phyloP scores from a whole-genome alignment of 2,113 vertebrate genomes.

The Syngnathus typhle region DNA sequence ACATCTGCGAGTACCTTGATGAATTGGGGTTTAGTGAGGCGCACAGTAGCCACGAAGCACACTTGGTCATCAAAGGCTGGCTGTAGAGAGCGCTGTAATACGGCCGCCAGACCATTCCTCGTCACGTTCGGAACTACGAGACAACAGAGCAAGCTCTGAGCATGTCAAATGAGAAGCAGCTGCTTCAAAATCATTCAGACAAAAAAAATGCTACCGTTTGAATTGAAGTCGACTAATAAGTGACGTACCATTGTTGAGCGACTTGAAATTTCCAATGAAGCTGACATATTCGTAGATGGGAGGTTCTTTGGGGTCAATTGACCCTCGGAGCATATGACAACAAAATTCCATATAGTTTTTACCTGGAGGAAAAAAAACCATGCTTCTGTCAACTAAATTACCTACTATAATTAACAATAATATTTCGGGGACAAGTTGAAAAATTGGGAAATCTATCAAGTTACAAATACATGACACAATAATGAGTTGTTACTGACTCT shows the following conservation, averaged over 20 bases:
- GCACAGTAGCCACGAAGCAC: conserved; percentile 96
- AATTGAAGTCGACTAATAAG: not conserved
- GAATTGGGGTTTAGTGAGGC: conserved; percentile 95
- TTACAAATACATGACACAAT: conserved; percentile 1
- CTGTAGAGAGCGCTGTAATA: conserved; percentile 85
- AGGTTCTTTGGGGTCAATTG: conserved; percentile 91
- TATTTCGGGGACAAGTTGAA: not conserved
- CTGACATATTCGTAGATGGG: conserved; percentile 96
- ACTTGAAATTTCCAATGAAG: conserved; percentile 98
- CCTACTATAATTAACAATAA: not conserved
- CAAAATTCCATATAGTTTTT: conserved; percentile 98
- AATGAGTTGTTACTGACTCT: conserved; percentile 79
- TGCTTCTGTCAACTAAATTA: not conserved
- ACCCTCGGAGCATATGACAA: conserved; percentile 96
- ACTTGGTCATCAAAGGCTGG: conserved; percentile 88
- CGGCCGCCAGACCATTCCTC: conserved; percentile 91
- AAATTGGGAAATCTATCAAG: not conserved
- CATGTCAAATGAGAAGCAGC: not conserved
- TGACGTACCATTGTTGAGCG: conserved; percentile 83
- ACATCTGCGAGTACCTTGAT: conserved; percentile 81
- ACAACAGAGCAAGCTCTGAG: conserved; percentile 11
- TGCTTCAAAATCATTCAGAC: not conserved
- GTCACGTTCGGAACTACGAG: conserved; percentile 80
- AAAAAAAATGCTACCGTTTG: not conserved
- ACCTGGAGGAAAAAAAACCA: conserved; percentile 64